These are phyloP conservation scores for Eleutherodactylus coqui DNA, from an alignment of 2,797 vertebrate species.

Conservation along the genomic window DNA sequence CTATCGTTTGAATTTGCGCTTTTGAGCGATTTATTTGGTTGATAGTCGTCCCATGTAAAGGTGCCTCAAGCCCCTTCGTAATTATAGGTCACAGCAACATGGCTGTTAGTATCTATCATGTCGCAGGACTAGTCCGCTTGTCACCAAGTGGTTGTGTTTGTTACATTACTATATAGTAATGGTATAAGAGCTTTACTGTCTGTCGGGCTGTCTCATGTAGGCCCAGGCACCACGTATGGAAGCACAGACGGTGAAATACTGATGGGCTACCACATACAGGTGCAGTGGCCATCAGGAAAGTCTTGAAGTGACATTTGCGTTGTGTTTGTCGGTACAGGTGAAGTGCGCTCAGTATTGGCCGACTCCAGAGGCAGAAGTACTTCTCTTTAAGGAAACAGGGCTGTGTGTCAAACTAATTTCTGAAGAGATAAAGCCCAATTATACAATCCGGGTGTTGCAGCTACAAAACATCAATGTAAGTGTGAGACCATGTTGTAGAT, in stretches of 20 bases:
- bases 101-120: too few relatives aligned
- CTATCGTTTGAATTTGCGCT: too few relatives aligned
- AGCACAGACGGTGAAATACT: not conserved
- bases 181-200: too few relatives aligned
- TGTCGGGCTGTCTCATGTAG: too few relatives aligned
- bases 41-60: too few relatives aligned
- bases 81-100: too few relatives aligned
- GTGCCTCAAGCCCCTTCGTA: too few relatives aligned
- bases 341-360: constrained; percentile 99
- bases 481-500: not conserved
- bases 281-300: not conserved
- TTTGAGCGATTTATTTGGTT: too few relatives aligned
- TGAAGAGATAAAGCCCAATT: constrained; percentile 91
- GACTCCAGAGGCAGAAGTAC: constrained; percentile 82
- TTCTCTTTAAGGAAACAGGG: constrained; percentile 91
- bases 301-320: not conserved
- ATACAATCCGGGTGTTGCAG: constrained; percentile 87
- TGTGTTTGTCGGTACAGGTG: constrained; percentile 77
- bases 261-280: not conserved
- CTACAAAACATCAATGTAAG: constrained; percentile 87
- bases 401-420: constrained; percentile 89
- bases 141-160: too few relatives aligned
- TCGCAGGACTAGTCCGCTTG: too few relatives aligned
- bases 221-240: not conserved
- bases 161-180: too few relatives aligned